phyloP scores from a whole-genome alignment of 1,140 invertebrate species.

The Ylistrum balloti region DNA sequence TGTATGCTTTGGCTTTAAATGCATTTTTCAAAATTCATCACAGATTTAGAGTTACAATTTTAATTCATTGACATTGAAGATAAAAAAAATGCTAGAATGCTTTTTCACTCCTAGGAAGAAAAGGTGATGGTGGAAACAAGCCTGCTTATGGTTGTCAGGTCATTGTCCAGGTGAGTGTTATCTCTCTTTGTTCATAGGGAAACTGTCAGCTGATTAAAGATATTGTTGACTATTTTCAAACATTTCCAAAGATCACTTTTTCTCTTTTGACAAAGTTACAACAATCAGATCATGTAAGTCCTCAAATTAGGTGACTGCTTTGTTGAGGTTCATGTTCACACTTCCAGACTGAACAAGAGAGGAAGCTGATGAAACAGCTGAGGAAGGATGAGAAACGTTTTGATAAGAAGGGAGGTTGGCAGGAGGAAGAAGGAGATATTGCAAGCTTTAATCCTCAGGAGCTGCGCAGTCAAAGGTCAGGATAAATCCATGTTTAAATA shows the following conservation, averaged over 20 bases:
- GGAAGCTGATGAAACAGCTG: constrained; percentile 90
- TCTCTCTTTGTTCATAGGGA: not conserved
- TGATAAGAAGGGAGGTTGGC: constrained; percentile 83
- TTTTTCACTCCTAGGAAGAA: constrained; percentile 56
- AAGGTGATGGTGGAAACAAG: constrained; percentile 63
- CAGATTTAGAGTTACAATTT: not conserved
- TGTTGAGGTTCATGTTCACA: not conserved
- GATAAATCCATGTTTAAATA: too few relatives aligned
- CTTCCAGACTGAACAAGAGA: constrained; percentile 90
- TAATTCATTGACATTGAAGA: not conserved
- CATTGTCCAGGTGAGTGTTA: constrained; percentile 86
- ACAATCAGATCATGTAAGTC: not conserved
- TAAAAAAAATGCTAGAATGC: not conserved
- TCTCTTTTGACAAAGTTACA: not conserved
- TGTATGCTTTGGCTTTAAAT: too few relatives aligned
- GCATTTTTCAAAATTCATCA: too few relatives aligned
- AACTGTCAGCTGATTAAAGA: too few relatives aligned
- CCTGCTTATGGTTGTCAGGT: constrained; percentile 88
- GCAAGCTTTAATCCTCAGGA: constrained; percentile 73
- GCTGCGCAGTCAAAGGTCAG: constrained; percentile 72
- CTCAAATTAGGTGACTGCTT: not conserved
- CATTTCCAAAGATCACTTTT: not conserved
- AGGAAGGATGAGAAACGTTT: constrained; percentile 94
- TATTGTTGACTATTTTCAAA: not conserved
- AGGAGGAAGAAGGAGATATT: constrained; percentile 60